Conservation (phyloP, 2,113 vertebrate species). For the Labeo catla region DNA sequence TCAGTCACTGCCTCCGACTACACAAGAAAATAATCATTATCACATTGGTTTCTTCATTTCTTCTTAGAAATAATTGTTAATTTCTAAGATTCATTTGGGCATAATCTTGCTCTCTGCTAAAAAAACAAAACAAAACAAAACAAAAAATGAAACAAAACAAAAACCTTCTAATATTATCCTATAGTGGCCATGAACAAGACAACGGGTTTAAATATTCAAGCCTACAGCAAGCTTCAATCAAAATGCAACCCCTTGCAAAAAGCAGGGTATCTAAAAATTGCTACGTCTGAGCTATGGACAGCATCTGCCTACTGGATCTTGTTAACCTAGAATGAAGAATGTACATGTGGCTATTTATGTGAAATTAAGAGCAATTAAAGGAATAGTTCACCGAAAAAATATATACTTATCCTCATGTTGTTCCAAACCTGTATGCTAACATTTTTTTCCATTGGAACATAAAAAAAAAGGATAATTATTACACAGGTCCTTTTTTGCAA, state of each 20-base stretch:
- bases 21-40: not conserved
- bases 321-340: not conserved
- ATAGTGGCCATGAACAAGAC: not conserved
- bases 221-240: slow-evolving; percentile 46
- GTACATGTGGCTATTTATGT: not conserved
- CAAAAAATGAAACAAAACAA: too few relatives aligned
- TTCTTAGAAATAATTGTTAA: not conserved
- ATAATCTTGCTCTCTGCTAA: not conserved
- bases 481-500: not conserved
- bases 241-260: not conserved
- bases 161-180: not conserved
- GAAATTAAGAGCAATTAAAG: not conserved
- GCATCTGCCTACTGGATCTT: not conserved
- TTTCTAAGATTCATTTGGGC: not conserved
- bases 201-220: slow-evolving; percentile 66
- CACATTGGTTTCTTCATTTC: not conserved
- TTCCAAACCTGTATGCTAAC: too few relatives aligned
- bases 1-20: slow-evolving; percentile 83
- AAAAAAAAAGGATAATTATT: too few relatives aligned
- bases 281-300: not conserved
- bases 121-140: too few relatives aligned
- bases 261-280: not conserved
- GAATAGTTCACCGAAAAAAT: too few relatives aligned
- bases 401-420: too few relatives aligned
- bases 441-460: not conserved